phyloP scores from a whole-genome alignment of 2,888 invertebrate genomes.

The Lordiphosa andalusiaca region DNA sequence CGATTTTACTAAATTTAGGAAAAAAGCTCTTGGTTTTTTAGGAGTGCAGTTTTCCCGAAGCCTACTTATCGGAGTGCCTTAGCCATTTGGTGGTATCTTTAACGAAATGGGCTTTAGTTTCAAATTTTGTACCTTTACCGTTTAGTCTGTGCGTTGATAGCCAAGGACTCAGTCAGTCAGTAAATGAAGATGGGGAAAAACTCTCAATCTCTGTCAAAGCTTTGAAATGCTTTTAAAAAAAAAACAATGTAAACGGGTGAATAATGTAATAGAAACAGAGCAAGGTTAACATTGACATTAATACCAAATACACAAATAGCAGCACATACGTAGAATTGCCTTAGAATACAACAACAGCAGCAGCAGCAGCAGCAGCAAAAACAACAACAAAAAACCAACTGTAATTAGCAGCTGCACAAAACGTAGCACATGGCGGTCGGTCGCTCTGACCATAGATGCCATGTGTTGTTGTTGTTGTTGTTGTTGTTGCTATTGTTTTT shows the following conservation, averaged over 20 bases:
- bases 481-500: constrained; percentile 14
- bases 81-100: too few species aligned
- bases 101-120: too few species aligned
- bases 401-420: constrained; percentile 72
- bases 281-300: constrained; percentile 75
- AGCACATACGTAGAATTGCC: constrained; percentile 43
- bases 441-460: constrained; percentile 26
- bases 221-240: not conserved
- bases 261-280: constrained; percentile 67
- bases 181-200: too few species aligned
- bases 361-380: not conserved
- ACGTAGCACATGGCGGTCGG: constrained; percentile 47
- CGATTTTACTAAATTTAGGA: too few species aligned
- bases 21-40: too few species aligned
- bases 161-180: too few species aligned
- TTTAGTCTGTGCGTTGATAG: too few species aligned
- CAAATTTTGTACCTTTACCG: too few species aligned
- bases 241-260: constrained; percentile 59
- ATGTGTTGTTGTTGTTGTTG: constrained; percentile 18
- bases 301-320: constrained; percentile 68
- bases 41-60: too few species aligned
- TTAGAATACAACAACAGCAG: constrained; percentile 35
- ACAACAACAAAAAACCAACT: constrained; percentile 6
- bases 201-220: too few species aligned
- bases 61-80: too few species aligned